Base-by-base conservation (phyloP, 2,113 vertebrate genomes). In the Podarcis raffonei region DNA sequence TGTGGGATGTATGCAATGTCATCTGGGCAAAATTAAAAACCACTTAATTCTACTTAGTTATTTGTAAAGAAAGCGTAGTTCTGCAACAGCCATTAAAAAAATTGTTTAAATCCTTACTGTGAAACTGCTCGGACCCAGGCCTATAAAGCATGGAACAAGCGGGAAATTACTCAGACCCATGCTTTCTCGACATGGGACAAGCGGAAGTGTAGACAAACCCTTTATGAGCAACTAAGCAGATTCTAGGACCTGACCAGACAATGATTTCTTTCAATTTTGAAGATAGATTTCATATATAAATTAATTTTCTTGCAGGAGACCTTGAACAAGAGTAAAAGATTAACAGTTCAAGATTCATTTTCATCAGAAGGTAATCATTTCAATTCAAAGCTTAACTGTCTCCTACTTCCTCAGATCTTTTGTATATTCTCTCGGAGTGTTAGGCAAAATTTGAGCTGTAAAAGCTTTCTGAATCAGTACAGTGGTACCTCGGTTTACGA, bases 331-430 rank as follows among this genome's bases (percentile, higher is more conserved):
- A 68, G 59, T 66, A 53, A 25, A 68, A 74, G 42, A 83, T 30
- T 48, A 83, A 53, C 39, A 77, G 30, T 48, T 35, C 22, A 37
- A 68, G 37, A 83, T 83, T 68, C 27, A 71, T 81, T 87, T 80
- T 69, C 87, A 68, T 35, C 53, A 23, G 11, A 76, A 83, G 81
- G 72, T 88, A 88, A 39, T 59, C 30, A 16, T 82, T 48, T 88
- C 32, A 87, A 32, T 87, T 81, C n/a, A 81, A 35, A 69, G n/a
- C 5, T 35, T 35, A 83, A 42, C 12, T n/a, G 27, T 57, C 82
- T 62, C 20, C 8, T 81, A 20, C 27, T 22, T 16, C 25, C 30
- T 72, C 83, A 22, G 23, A 72, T 57, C 15, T 72, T 32, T n/a
- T 53, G 20, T 81, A 81, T 37, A 11, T 66, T 82, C 8, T 82